Percentiles rank a stretch among this genome's conserved stretches.
Evolutionary conservation across 35 echinoderm and acorn worm species (phyloP).

Genomic region (Apostichopus parvimensis): DNA sequence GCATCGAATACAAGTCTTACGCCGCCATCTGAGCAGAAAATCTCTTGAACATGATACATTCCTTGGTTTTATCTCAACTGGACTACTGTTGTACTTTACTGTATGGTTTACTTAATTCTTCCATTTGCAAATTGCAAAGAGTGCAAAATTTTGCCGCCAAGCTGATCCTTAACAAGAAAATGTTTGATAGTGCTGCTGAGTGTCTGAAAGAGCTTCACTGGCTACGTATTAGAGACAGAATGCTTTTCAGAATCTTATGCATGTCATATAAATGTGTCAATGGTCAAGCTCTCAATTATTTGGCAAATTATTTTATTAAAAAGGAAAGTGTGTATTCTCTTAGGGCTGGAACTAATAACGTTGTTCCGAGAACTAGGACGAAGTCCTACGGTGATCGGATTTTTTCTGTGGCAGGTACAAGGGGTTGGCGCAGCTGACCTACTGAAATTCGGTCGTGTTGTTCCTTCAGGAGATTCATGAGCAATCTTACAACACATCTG

Average conservation of each 20-base stretch:
- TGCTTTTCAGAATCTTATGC: not conserved
- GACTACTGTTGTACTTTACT: not conserved
- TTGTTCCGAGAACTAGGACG: too few species aligned
- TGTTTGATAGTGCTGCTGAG: not conserved
- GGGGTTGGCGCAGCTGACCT: too few species aligned
- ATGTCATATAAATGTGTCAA: not conserved
- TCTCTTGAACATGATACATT: slow-evolving; percentile 24
- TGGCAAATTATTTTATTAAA: too few species aligned
- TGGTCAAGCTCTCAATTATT: too few species aligned
- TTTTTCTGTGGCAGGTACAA: too few species aligned
- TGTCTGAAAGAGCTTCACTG: not conserved
- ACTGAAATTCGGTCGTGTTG: too few species aligned
- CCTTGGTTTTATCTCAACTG: not conserved
- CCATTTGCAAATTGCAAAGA: not conserved
- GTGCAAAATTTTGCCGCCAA: slow-evolving; percentile 29
- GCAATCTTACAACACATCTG: too few species aligned
- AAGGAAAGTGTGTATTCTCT: too few species aligned
- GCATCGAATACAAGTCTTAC: not conserved
- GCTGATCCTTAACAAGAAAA: too few species aligned
- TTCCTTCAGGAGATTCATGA: too few species aligned
- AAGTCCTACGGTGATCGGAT: too few species aligned
- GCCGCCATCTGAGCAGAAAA: not conserved
- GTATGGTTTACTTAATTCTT: not conserved
- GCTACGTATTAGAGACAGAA: not conserved
- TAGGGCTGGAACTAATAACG: too few species aligned